Evolutionary conservation across 2,113 vertebrate genomes (phyloP).

Genomic region (Peromyscus maniculatus): DNA sequence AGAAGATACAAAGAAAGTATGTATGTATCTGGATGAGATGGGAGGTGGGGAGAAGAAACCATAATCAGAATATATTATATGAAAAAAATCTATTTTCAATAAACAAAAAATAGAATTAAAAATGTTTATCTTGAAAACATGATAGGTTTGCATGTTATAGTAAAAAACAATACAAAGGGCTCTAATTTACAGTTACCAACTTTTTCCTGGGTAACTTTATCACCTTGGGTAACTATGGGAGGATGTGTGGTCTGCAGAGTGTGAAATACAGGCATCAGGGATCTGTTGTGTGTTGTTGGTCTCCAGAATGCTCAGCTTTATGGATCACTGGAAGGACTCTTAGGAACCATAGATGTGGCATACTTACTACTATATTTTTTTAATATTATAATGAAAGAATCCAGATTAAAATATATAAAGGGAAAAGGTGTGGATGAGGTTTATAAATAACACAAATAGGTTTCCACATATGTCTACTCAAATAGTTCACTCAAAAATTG

Average conservation of each 20-base stretch:
- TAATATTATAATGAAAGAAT: not conserved
- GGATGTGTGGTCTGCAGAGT: not conserved
- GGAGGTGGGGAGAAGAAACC: not conserved
- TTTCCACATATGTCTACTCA: not conserved
- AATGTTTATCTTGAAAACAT: not conserved
- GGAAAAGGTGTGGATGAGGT: not conserved
- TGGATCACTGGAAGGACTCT: not conserved
- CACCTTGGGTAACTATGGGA: not conserved
- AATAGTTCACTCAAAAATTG: not conserved
- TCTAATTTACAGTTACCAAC: not conserved
- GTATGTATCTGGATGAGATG: not conserved
- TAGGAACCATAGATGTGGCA: not conserved
- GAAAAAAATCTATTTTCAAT: not conserved
- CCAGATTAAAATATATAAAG: slow-evolving; percentile 30
- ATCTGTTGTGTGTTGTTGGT: not conserved
- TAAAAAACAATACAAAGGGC: not conserved
- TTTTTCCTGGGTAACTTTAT: not conserved
- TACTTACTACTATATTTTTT: not conserved
- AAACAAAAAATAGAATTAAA: not conserved
- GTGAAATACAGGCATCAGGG: not conserved
- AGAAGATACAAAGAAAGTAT: not conserved
- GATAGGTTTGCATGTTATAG: not conserved
- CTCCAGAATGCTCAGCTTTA: not conserved
- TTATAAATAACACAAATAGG: not conserved
- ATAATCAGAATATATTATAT: not conserved